A percentile compares a stretch with the other conserved stretches of the same genome.
These are phyloP conservation scores for Pogonomyrmex californicus DNA, from an alignment of 1,140 invertebrate genomes.

Conservation along the genomic window DNA sequence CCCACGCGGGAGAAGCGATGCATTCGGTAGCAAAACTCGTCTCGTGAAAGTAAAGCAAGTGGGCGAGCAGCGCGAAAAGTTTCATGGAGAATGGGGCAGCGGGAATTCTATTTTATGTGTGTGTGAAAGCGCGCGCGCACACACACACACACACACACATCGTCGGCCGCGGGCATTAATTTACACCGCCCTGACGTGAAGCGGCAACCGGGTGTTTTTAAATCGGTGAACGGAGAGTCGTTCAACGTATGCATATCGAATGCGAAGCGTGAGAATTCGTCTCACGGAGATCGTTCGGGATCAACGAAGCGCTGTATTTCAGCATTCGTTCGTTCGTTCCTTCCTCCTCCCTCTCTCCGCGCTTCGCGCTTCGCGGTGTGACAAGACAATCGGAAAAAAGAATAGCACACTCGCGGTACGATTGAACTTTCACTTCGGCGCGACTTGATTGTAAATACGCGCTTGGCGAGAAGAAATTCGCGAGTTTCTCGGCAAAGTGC, in stretches of 20 bases:
- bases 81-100: background rate
- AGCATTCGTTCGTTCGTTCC: constrained; percentile 59
- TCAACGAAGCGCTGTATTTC: constrained; percentile 58
- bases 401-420: constrained; percentile 45
- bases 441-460: constrained; percentile 59
- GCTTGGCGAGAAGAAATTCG: constrained; percentile 53
- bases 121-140: background rate
- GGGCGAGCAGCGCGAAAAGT: constrained; percentile 30
- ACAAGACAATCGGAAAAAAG: constrained; percentile 75
- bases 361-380: constrained; percentile 8
- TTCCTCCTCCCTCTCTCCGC: constrained; percentile 4
- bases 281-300: constrained; percentile 68
- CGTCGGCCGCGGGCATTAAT: constrained; percentile 59
- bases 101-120: background rate
- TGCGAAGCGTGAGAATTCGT: constrained; percentile 74
- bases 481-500: constrained; percentile 73
- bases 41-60: constrained; percentile 55
- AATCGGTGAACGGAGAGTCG: constrained; percentile 40
- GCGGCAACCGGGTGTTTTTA: constrained; percentile 62
- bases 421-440: constrained; percentile 71
- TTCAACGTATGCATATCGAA: constrained; percentile 16
- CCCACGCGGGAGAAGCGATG: constrained; percentile 31
- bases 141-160: background rate
- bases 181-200: constrained; percentile 57
- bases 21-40: constrained; percentile 47